Base-by-base conservation (phyloP, 1,140 invertebrate genomes). In the Eriocheir sinensis region DNA sequence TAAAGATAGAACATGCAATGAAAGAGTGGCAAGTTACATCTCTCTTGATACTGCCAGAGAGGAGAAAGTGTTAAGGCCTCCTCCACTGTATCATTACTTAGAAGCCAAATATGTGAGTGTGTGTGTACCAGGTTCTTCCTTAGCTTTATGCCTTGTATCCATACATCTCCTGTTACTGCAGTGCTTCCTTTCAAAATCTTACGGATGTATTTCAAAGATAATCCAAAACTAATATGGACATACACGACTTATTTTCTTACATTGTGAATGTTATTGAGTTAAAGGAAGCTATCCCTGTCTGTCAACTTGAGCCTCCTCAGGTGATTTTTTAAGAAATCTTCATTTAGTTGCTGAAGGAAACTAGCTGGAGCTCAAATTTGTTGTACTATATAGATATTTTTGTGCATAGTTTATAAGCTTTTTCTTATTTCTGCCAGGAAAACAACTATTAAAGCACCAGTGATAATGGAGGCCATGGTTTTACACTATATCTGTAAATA, bases 91-190 rank as follows among this genome's bases (percentile, higher is more conserved):
- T n/a, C 6, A n/a, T 72, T 72, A 21, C 60, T n/a, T 21, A n/a
- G 21, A 72, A 72, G 60, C 60, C n/a, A n/a, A n/a, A n/a, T n/a
- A n/a, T 72, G 27, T 48, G 60, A 2, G 60, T 72, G 27, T n/a
- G 17, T 53, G 6, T n/a, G 0, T n/a, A 72, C 27, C 17, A 8
- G 60, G 21, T 72, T 72, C 60, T n/a, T 72, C 60, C 60, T 72
- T n/a, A 72, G 60, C 60, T 72, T 72, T 72, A 72, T 72, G 60
- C 60, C 60, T 72, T n/a, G 60, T 72, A 72, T 72, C 60, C 1
- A n/a, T n/a, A 72, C 27, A 72, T n/a, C 12, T 72, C 60, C 17
- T 72, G 60, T 72, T 72, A 48, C 44, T 15, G n/a, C 60, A 72
- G 60, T 72, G 60, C 27, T 72, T 72, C 60, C 60, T 72, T 72